phyloP scores from a whole-genome alignment of 2,113 vertebrate species.

The Lepus americanus region DNA sequence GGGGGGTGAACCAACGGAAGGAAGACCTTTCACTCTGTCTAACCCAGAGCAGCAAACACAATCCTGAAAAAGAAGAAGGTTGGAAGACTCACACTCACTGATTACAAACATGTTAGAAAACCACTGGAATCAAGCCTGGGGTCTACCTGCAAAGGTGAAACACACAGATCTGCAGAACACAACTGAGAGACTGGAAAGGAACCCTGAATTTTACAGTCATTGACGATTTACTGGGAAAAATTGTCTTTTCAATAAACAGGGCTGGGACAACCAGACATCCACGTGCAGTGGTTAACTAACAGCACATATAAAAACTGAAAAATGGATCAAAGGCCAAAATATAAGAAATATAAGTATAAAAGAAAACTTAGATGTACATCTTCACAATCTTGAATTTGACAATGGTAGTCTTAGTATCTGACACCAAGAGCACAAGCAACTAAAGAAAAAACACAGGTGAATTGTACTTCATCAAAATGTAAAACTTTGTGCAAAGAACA shows the following conservation, averaged over 20 bases:
- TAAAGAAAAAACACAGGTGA: too few species aligned
- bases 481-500: background rate
- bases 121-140: background rate
- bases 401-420: background rate
- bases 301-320: background rate
- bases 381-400: background rate
- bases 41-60: background rate
- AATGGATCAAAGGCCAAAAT: background rate
- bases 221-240: background rate
- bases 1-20: too few species aligned
- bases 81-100: background rate
- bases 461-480: background rate
- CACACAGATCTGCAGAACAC: background rate
- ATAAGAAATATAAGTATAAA: background rate
- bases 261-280: background rate
- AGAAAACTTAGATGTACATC: background rate
- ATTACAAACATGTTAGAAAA: background rate
- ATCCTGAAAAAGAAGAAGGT: background rate
- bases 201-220: background rate
- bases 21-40: too few species aligned
- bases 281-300: background rate
- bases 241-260: background rate
- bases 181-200: background rate
- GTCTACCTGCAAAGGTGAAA: background rate
- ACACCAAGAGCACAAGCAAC: background rate